Evolutionary conservation across 2,888 invertebrate genomes (phyloP).

Genomic region (Pharmacophagus antenor): DNA sequence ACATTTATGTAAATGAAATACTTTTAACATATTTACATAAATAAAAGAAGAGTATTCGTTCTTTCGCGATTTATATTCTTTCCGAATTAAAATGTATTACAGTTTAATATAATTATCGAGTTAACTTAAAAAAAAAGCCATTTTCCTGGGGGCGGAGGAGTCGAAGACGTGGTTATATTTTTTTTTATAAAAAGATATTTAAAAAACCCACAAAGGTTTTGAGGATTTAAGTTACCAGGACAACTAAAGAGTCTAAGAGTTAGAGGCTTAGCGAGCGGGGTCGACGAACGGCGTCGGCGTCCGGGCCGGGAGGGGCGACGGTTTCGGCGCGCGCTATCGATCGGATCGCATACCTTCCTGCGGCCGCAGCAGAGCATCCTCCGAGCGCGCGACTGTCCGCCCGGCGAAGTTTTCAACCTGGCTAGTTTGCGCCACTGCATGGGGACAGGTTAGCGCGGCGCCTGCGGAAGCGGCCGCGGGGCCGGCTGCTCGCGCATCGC

Average conservation of each 20-base stretch:
- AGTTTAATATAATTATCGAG: neutral
- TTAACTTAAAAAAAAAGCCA: neutral
- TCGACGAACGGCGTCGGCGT: constrained; percentile 76
- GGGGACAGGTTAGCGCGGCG: constrained; percentile 84
- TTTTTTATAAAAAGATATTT: neutral
- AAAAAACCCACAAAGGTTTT: neutral
- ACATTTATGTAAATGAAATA: no score
- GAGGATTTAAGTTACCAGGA: constrained; percentile 31
- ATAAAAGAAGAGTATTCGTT: neutral
- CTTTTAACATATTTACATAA: neutral
- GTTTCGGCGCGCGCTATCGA: constrained; percentile 78
- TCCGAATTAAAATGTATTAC: no score
- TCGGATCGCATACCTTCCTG: constrained; percentile 89
- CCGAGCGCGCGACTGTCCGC: constrained; percentile 86
- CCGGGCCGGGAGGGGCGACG: constrained; percentile 76
- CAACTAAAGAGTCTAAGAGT: constrained; percentile 47
- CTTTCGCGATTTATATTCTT: neutral
- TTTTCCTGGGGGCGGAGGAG: neutral
- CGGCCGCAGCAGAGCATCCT: constrained; percentile 97
- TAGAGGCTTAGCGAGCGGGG: constrained; percentile 66
- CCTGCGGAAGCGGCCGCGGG: constrained; percentile 75
- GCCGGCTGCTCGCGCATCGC: constrained; percentile 74
- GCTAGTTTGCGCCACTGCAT: constrained; percentile 93
- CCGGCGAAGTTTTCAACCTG: constrained; percentile 87
- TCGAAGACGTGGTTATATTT: neutral